These are phyloP conservation scores for Ceyx erithaca DNA, from an alignment of 2,797 vertebrate genomes.

Conservation along the genomic window DNA sequence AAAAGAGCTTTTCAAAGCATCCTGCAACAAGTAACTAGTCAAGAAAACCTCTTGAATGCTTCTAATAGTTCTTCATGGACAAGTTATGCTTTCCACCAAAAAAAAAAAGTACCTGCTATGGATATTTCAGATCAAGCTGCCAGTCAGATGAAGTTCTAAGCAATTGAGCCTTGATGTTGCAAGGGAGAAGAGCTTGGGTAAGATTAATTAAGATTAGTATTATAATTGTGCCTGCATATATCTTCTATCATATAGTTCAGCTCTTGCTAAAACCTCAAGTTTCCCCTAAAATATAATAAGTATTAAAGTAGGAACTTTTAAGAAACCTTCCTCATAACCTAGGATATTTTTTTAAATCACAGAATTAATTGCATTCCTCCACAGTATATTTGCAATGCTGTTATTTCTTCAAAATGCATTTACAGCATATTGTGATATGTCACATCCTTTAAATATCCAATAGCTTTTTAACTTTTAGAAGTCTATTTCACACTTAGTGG, in stretches of 20 bases:
- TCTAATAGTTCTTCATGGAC: neutral
- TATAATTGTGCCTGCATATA: conserved; percentile 4
- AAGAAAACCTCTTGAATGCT: neutral
- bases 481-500: conserved; percentile 61
- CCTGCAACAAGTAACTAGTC: neutral
- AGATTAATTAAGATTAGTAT: conserved; percentile 54
- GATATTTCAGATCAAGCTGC: neutral
- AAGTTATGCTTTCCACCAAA: neutral
- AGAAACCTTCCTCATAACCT: neutral
- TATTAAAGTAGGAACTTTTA: neutral
- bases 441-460: conserved; percentile 66
- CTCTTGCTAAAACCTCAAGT: conserved; percentile 8
- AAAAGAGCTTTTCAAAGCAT: neutral
- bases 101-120: neutral
- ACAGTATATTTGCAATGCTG: conserved; percentile 20
- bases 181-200: neutral
- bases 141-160: conserved; percentile 4
- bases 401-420: conserved; percentile 56
- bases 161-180: neutral
- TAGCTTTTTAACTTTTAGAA: conserved; percentile 61
- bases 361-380: conserved; percentile 43
- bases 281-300: conserved; percentile 1
- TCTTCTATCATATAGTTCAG: neutral
- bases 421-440: conserved; percentile 54
- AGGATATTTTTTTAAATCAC: neutral